A percentile compares a stretch with the other conserved stretches of the same genome.
These are phyloP conservation scores for Cheirogaleus major DNA, from an alignment of 2,797 vertebrate genomes.

Conservation along the genomic window DNA sequence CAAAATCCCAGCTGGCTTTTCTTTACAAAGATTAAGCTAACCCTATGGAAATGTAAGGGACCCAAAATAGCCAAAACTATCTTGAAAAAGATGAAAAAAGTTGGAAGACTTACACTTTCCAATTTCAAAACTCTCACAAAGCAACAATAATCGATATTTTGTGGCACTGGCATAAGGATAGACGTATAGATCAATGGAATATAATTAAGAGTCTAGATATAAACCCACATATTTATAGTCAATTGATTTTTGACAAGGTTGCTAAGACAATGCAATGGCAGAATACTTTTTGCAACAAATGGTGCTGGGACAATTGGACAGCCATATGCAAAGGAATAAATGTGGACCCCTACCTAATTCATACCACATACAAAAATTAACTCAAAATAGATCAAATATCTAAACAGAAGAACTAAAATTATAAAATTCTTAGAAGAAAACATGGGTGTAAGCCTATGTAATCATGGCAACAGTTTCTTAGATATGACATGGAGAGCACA, in stretches of 20 bases:
- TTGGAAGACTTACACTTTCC: background rate
- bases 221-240: background rate
- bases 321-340: background rate
- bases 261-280: background rate
- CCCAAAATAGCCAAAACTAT: background rate
- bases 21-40: background rate
- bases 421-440: background rate
- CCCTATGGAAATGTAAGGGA: background rate
- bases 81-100: background rate
- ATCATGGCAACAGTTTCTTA: background rate
- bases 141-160: background rate
- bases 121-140: slow-evolving; percentile 22
- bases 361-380: background rate
- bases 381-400: background rate
- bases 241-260: background rate
- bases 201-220: background rate
- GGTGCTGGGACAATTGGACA: background rate
- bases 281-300: background rate
- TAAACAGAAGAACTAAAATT: background rate
- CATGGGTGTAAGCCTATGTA: background rate
- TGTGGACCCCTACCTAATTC: background rate
- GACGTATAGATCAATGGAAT: background rate
- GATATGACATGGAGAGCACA: background rate
- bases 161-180: background rate
- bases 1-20: background rate